phyloP scores from a whole-genome alignment of 2,113 vertebrate genomes.

The Microcebus griseorufus region DNA sequence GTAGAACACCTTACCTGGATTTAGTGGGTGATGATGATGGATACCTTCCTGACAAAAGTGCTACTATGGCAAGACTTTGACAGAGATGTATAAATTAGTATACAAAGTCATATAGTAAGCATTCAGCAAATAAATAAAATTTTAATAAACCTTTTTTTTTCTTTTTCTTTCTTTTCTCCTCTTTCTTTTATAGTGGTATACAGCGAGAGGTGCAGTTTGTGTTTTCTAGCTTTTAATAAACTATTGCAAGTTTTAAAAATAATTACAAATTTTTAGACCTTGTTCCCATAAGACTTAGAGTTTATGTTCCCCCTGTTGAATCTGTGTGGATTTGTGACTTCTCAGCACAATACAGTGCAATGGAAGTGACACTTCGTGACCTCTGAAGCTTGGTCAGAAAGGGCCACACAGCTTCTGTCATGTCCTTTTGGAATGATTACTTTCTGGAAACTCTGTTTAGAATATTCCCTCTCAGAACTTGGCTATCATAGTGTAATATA shows the following conservation, averaged over 20 bases:
- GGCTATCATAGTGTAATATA: background rate
- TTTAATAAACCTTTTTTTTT: too few relatives aligned
- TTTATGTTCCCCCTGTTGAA: background rate
- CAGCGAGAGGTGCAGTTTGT: background rate
- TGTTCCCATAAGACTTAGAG: background rate
- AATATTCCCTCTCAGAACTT: background rate
- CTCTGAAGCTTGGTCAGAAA: background rate
- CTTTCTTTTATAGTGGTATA: background rate
- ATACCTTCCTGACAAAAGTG: too few relatives aligned
- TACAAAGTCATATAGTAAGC: too few relatives aligned
- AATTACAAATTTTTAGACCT: background rate
- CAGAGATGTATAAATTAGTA: too few relatives aligned
- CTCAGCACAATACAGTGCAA: background rate
- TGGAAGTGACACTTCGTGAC: background rate
- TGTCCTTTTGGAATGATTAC: background rate
- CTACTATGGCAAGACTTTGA: too few relatives aligned
- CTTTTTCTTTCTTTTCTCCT: too few relatives aligned
- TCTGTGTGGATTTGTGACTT: background rate
- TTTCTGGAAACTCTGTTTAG: background rate
- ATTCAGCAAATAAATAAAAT: too few relatives aligned
- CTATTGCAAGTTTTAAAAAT: background rate
- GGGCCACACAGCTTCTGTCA: background rate
- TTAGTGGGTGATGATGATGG: too few relatives aligned
- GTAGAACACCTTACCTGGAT: too few relatives aligned
- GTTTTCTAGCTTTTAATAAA: background rate